Base-by-base conservation (phyloP, 2,888 invertebrate genomes). In the Clivina fossor region DNA sequence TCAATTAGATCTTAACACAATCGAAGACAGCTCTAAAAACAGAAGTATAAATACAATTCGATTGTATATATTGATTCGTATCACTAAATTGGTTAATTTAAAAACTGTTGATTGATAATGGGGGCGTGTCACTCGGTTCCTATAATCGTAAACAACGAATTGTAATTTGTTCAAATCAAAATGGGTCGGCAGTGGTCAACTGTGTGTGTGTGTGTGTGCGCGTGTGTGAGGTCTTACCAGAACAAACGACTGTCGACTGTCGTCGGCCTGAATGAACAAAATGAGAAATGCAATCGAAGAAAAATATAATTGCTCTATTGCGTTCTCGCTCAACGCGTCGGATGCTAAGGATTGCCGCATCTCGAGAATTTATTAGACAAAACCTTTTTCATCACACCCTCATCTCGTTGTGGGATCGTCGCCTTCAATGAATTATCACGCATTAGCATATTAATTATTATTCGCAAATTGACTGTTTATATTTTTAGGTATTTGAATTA, bases 51-150 rank as follows among this genome's bases (percentile, higher is more conserved):
- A n/a, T n/a, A n/a, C n/a, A n/a, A n/a, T n/a, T n/a, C n/a, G n/a
- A n/a, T n/a, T n/a, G n/a, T n/a, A n/a, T 47, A 51, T 51, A 51
- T 41, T 20, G 55, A 55, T 55, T 26, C 30, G 55, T 69, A 71
- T 71, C 71, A 69, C 66, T 68, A 70, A 70, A 71, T 70, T 71
- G 69, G 70, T 69, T 71, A 71, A 71, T 70, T 70, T 70, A 69
- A 70, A 70, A n/a, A 69, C 69, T 68, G 24, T 33, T 57, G 57
- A 55, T 47, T 55, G 55, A 55, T 55, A 47, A 51, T 38, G 35
- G 41, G 33, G 55, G 55, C 55, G 47, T 26, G 26, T 33, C n/a
- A n/a, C n/a, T n/a, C 19, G 16, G 33, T 15, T n/a, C n/a, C 46
- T 18, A 35, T 30, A 30, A 11, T 43, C 55, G 40, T 55, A 55